Evolutionary conservation across 1,140 invertebrate species (phyloP).

Genomic region (Lucilia cuprina): DNA sequence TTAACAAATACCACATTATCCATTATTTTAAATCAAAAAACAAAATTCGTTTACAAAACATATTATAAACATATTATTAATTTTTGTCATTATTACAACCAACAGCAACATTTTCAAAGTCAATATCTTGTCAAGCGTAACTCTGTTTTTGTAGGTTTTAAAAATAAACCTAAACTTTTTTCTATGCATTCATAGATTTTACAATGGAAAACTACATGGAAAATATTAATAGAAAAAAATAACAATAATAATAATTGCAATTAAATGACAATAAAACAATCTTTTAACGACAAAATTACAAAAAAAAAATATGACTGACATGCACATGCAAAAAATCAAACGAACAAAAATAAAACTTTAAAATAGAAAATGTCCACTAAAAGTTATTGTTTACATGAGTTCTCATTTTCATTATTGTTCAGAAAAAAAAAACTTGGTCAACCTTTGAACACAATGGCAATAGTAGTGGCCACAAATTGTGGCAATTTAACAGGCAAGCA

Average conservation of each 20-base stretch:
- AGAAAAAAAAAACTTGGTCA: conserved; percentile 7
- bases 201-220: conserved; percentile 30
- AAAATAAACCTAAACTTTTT: neutral
- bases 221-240: neutral
- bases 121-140: conserved; percentile 32
- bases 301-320: conserved; percentile 23
- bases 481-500: conserved; percentile 9
- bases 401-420: neutral
- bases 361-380: conserved; percentile 7
- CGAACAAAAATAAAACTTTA: neutral
- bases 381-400: neutral
- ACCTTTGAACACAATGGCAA: neutral
- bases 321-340: conserved; percentile 22
- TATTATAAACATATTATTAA: neutral
- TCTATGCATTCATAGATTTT: conserved; percentile 22
- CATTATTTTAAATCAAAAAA: neutral
- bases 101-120: neutral
- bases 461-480: conserved; percentile 12
- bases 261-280: conserved; percentile 32
- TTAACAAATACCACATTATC: neutral
- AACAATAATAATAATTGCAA: conserved; percentile 22
- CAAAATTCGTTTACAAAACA: neutral
- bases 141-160: neutral
- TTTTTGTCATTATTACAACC: neutral
- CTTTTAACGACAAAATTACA: neutral